Base-by-base conservation (phyloP, 2,113 vertebrate genomes). In the Psettodes erumei region DNA sequence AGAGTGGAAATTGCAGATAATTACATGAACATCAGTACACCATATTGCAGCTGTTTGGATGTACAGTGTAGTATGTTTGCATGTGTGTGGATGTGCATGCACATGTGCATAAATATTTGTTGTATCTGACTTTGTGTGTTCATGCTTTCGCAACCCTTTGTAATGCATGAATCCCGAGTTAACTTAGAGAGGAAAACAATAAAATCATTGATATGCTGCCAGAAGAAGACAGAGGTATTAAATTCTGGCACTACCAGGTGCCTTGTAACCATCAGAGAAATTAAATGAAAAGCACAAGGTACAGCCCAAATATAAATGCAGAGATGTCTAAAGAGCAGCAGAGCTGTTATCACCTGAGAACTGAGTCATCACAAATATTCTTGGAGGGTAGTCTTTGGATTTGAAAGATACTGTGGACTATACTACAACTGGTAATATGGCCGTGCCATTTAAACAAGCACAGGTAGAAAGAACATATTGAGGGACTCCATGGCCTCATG, bases 391-490 rank as follows among this genome's bases (percentile, higher is more conserved):
- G 6, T 25, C 23, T 51, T 25, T 59, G 4, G 30, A 27, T 70
- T 30, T 59, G 4, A 35, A 27, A 48, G 27, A 50, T 5, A 25
- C 21, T 13, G 40, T 37, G 27, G 16, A 30, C 35, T 21, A 16
- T 9, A 18, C 27, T 61, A 28, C 18, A 48, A 5, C 74, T 43
- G 21, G 37, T 56, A 23, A 45, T 37, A 47, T 25, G n/a, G 33
- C 11, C 45, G 64, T 72, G 53, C 23, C n/a, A 42, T 54, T 63
- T 25, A 40, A 73, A 71, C 38, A 55, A 66, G 50, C 35, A 50
- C 48, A 38, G 27, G 66, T 33, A 61, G 18, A 66, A 47, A 71
- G 50, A 69, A 38, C 47, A 30, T 50, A 25, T 69, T 55, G 10
- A 53, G 13, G 33, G 56, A 56, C 47, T 25, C 19, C 18, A 27